Base-by-base conservation (phyloP, 1,140 invertebrate species). In the Bombus haemorrhoidalis region DNA sequence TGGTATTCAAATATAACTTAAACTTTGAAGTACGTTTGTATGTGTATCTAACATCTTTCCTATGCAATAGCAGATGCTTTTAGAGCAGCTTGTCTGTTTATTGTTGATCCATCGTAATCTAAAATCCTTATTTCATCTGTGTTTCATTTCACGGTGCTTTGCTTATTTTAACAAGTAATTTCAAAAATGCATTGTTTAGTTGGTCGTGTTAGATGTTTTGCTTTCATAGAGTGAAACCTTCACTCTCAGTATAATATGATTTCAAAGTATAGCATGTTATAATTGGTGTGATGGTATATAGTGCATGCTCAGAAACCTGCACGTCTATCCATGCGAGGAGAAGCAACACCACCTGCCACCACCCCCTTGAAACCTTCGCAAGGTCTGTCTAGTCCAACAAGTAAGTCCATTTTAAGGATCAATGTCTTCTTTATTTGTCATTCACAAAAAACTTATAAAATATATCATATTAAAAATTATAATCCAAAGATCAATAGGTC, bases 291-390 rank as follows among this genome's bases (percentile, higher is more conserved):
- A 66, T 93, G 92, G 92, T 77, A 41, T 39, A 81, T 94, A 94
- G 94, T 94, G 93, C 93, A 94, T 94, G 93, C 78, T 92, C 91
- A 91, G 90, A 93, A 92, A 91, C 91, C 86, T 83, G 90, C 89
- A 85, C 92, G 89, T 89, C 81, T 93, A 80, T 87, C 93, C 81
- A 76, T 87, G 34, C 85, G 90, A 85, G 90, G 89, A 86, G 91
- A 90, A 82, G 84, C 74, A 81, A 82, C 83, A 73, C 79, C 83
- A 77, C 71, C 92, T 43, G 84, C 91, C 86, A 90, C 88, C 74
- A 90, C 88, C 74, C 89, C 92, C 47, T 87, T 86, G 83, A 94
- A 93, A 91, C 86, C 92, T 87, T 90, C 83, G 53, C 89, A 87
- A 73, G 83, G 87, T 86, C 87, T 88, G 64, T 83, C 92, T 68